A percentile compares a stretch with the other conserved stretches of the same genome.
Evolutionary conservation across 1,140 invertebrate species (phyloP).

Genomic region (Drosophila insularis): DNA sequence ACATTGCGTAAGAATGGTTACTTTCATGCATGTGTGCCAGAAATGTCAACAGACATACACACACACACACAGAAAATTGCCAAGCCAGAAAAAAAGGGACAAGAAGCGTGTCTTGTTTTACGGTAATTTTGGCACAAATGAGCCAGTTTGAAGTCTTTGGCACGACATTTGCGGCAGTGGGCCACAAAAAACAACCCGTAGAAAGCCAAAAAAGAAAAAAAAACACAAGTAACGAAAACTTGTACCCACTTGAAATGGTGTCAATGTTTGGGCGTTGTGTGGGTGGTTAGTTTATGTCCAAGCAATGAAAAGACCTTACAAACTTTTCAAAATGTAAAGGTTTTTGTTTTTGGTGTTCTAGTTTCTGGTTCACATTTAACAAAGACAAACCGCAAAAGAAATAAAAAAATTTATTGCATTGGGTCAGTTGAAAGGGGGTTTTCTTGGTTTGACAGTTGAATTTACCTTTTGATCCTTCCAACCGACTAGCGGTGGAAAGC

Average conservation of each 20-base stretch:
- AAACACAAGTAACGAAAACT: conserved; percentile 44
- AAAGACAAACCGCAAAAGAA: conserved; percentile 42
- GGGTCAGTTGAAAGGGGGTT: conserved; percentile 24
- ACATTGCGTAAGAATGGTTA: conserved; percentile 49
- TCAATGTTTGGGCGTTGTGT: conserved; percentile 54
- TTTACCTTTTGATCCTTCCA: conserved; percentile 93
- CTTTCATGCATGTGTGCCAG: conserved; percentile 29
- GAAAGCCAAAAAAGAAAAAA: background rate
- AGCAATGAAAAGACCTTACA: conserved; percentile 18
- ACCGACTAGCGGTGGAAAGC: conserved; percentile 97
- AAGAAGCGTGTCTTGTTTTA: conserved; percentile 49
- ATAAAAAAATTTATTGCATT: conserved; percentile 41
- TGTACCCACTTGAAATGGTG: conserved; percentile 51
- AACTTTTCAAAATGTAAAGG: conserved; percentile 14
- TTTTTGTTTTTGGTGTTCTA: conserved; percentile 28
- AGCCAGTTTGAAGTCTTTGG: conserved; percentile 51
- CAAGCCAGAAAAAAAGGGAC: conserved; percentile 23
- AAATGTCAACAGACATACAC: conserved; percentile 11
- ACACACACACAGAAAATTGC: conserved; percentile 5
- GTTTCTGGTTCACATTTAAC: conserved; percentile 85
- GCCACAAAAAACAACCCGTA: background rate
- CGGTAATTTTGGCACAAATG: conserved; percentile 60
- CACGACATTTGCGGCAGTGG: conserved; percentile 15
- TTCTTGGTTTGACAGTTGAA: background rate
- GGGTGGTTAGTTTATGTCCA: background rate